phyloP scores from a whole-genome alignment of 2,797 vertebrate species.

The Molossus molossus region DNA sequence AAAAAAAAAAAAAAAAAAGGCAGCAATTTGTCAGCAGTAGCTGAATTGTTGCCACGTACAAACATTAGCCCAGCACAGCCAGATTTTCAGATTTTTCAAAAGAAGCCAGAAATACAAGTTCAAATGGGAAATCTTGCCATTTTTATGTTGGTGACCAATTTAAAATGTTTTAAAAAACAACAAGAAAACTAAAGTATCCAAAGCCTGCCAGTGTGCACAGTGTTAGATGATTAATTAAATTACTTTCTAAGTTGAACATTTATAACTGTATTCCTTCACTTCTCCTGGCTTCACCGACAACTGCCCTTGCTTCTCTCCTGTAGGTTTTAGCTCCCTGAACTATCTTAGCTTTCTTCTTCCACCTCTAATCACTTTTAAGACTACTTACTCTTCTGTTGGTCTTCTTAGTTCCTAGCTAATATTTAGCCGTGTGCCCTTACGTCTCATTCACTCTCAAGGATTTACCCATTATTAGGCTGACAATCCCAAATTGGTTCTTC shows the following conservation, averaged over 20 bases:
- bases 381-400: neutral
- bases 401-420: constrained; percentile 46
- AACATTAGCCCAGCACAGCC: neutral
- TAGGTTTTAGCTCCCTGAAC: neutral
- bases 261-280: neutral
- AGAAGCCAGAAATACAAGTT: constrained; percentile 34
- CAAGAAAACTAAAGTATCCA: neutral
- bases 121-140: constrained; percentile 34
- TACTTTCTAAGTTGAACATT: neutral
- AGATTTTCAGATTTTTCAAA: constrained; percentile 59
- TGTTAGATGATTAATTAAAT: neutral
- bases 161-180: constrained; percentile 29
- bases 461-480: neutral
- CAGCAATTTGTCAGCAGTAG: neutral
- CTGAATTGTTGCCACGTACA: neutral
- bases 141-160: constrained; percentile 40
- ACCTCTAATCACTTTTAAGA: constrained; percentile 5
- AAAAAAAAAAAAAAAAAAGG: neutral
- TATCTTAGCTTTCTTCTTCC: neutral
- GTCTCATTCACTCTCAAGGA: neutral
- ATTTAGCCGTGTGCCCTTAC: neutral
- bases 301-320: neutral
- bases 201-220: neutral
- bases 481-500: constrained; percentile 22
- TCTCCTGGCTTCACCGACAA: neutral